Conservation (phyloP, 2,113 vertebrate species). For the Lepisosteus oculatus region DNA sequence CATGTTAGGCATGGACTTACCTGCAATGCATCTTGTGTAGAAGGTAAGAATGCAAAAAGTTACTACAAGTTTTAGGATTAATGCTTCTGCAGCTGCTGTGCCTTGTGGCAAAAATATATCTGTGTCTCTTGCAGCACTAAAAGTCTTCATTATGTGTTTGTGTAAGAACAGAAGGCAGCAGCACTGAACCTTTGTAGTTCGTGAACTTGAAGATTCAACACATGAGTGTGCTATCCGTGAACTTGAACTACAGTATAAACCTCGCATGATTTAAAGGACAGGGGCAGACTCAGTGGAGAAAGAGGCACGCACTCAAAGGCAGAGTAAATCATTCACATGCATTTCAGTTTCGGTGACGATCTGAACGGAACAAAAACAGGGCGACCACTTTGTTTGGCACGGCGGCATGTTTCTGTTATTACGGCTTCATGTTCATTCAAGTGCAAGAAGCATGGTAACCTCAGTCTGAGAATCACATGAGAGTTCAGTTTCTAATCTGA, state of each 20-base stretch:
- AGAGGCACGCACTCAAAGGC: slow-evolving; percentile 10
- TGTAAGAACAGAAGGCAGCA: slow-evolving; percentile 6
- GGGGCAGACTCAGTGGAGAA: slow-evolving; percentile 43
- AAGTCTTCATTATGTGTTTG: neutral
- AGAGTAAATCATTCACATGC: slow-evolving; percentile 43
- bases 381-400: slow-evolving; percentile 23
- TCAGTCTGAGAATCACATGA: slow-evolving; percentile 35
- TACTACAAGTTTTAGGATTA: slow-evolving; percentile 9
- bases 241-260: slow-evolving; percentile 1
- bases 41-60: slow-evolving; percentile 61
- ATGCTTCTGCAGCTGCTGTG: neutral
- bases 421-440: slow-evolving; percentile 19
- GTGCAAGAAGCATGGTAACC: slow-evolving; percentile 22
- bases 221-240: slow-evolving; percentile 7
- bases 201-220: slow-evolving; percentile 5
- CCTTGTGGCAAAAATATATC: neutral
- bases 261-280: slow-evolving; percentile 6
- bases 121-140: neutral
- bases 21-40: slow-evolving; percentile 39
- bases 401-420: slow-evolving; percentile 1
- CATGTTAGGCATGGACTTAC: slow-evolving; percentile 39
- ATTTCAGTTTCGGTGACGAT: slow-evolving; percentile 26
- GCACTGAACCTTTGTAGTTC: neutral
- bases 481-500: slow-evolving; percentile 24
- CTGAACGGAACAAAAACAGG: slow-evolving; percentile 15